Conservation (phyloP, 2,797 vertebrate species). For the Zalophus californianus region DNA sequence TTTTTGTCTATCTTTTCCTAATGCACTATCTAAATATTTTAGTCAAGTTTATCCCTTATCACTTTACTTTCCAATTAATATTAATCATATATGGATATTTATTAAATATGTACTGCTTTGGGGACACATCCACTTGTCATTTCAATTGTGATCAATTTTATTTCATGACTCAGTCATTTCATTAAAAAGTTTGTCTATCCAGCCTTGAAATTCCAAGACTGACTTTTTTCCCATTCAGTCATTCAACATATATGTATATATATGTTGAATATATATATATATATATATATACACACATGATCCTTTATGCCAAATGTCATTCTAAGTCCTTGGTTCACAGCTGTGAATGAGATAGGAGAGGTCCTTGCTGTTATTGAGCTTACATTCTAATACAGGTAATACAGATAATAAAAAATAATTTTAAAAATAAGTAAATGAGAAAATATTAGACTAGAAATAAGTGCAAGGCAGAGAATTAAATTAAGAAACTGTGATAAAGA, state of each 20-base stretch:
- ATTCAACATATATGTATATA: neutral
- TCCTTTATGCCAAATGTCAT: neutral
- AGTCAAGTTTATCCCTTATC: neutral
- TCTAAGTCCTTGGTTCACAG: neutral
- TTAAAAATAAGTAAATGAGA: neutral
- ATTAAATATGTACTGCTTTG: neutral
- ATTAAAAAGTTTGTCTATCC: neutral
- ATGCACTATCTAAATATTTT: neutral
- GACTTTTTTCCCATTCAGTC: neutral
- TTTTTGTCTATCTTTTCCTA: neutral
- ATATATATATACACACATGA: neutral
- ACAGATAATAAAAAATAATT: neutral
- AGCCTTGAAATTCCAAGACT: neutral
- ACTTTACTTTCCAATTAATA: neutral
- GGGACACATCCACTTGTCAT: neutral
- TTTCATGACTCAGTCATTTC: neutral
- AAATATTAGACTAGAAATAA: neutral
- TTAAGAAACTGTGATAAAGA: neutral
- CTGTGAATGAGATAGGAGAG: neutral
- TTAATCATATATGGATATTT: neutral
- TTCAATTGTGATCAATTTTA: constrained; percentile 8
- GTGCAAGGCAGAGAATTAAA: neutral
- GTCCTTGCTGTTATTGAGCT: neutral
- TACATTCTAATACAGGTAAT: neutral
- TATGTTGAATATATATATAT: neutral